phyloP scores from a whole-genome alignment of 1,140 invertebrate species.

The Sycobia sp. region DNA sequence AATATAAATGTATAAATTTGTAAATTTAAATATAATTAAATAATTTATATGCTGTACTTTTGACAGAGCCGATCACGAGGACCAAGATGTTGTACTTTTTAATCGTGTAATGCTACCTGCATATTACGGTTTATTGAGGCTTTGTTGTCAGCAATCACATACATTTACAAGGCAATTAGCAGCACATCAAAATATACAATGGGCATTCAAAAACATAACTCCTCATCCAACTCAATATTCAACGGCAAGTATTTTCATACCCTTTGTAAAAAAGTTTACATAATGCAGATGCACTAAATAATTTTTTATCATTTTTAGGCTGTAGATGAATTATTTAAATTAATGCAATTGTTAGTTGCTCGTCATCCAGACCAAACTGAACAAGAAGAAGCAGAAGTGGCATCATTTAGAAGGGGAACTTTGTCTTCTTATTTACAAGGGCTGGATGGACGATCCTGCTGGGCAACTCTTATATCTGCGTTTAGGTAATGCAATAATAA shows the following conservation, averaged over 20 bases:
- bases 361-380: constrained; percentile 77
- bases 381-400: constrained; percentile 80
- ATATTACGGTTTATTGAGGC: constrained; percentile 88
- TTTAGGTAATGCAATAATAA: constrained; percentile 58
- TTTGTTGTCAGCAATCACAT: constrained; percentile 87
- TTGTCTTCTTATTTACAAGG: constrained; percentile 82
- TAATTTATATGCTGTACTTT: constrained; percentile 31
- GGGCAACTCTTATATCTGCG: constrained; percentile 88
- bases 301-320: constrained; percentile 62
- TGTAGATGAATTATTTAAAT: constrained; percentile 87
- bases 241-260: constrained; percentile 59
- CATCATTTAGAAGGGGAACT: constrained; percentile 80
- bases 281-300: too few relatives aligned
- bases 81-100: constrained; percentile 91
- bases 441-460: constrained; percentile 81
- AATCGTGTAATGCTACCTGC: constrained; percentile 92
- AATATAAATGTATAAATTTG: background rate
- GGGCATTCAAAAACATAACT: constrained; percentile 95
- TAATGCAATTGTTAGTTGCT: constrained; percentile 83
- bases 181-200: constrained; percentile 92
- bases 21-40: constrained; percentile 16
- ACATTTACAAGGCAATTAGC: constrained; percentile 84
- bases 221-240: constrained; percentile 92
- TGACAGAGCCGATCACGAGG: constrained; percentile 88
- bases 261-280: background rate